These are phyloP conservation scores for Holocentrus rufus DNA, from an alignment of 2,797 vertebrate species.

Conservation along the genomic window DNA sequence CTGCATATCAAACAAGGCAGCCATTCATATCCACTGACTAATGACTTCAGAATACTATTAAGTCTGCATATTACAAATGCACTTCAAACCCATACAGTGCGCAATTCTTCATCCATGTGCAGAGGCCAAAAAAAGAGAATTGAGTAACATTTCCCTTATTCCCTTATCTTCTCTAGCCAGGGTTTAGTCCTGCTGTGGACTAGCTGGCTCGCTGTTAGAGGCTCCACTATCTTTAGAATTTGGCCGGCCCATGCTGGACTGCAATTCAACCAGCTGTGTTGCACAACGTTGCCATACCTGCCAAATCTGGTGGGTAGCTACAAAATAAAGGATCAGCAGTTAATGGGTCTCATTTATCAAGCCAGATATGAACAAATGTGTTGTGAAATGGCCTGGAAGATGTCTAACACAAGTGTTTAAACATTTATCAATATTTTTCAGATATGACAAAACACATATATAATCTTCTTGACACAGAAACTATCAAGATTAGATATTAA, in stretches of 20 bases:
- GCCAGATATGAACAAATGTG: slow-evolving; percentile 54
- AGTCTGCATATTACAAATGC: slow-evolving; percentile 36
- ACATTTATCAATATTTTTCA: too few species aligned
- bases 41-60: slow-evolving; percentile 63
- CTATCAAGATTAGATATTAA: neutral
- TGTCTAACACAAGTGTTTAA: too few species aligned
- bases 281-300: slow-evolving; percentile 57
- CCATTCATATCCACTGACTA: slow-evolving; percentile 62
- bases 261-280: slow-evolving; percentile 54
- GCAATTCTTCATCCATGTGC: slow-evolving; percentile 25
- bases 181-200: slow-evolving; percentile 56
- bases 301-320: slow-evolving; percentile 65
- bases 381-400: slow-evolving; percentile 41
- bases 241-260: slow-evolving; percentile 35
- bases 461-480: neutral
- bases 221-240: slow-evolving; percentile 57
- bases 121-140: slow-evolving; percentile 24
- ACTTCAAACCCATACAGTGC: slow-evolving; percentile 30
- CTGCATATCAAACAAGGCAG: slow-evolving; percentile 72
- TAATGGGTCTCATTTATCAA: slow-evolving; percentile 74
- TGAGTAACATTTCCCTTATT: slow-evolving; percentile 13
- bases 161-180: slow-evolving; percentile 68
- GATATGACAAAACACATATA: too few species aligned
- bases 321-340: slow-evolving; percentile 64
- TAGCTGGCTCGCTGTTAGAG: slow-evolving; percentile 51